Conservation (phyloP, 1,140 invertebrate genomes). For the Augochlora pura region DNA sequence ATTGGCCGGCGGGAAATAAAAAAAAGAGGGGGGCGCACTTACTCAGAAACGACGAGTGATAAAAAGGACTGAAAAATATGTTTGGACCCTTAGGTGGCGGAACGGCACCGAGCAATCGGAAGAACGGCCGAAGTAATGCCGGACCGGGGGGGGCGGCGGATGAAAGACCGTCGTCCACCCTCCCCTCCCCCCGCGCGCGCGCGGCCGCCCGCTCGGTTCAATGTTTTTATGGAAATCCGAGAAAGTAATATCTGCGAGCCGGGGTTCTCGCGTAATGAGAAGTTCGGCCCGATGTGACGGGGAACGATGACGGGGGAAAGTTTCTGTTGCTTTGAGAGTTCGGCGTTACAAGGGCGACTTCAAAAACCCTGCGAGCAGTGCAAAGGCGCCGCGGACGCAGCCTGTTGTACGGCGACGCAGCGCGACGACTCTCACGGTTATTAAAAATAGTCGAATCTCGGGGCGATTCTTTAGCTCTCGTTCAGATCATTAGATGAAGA, state of each 20-base stretch:
- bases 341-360: neutral
- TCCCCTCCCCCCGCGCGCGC: too few species aligned
- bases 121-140: neutral
- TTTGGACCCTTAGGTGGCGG: slow-evolving; percentile 52
- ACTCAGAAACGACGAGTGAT: slow-evolving; percentile 66
- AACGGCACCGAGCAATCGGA: neutral
- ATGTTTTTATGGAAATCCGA: slow-evolving; percentile 75
- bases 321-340: slow-evolving; percentile 47
- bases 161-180: slow-evolving; percentile 32
- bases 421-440: too few species aligned
- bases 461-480: too few species aligned
- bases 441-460: too few species aligned
- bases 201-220: slow-evolving; percentile 41
- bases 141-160: neutral
- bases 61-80: slow-evolving; percentile 71
- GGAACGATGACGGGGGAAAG: slow-evolving; percentile 64
- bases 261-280: slow-evolving; percentile 66
- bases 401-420: too few species aligned
- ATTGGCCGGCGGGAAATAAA: slow-evolving; percentile 56
- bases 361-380: too few species aligned
- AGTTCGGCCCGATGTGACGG: slow-evolving; percentile 49
- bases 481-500: too few species aligned
- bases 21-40: slow-evolving; percentile 59
- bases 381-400: too few species aligned
- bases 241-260: slow-evolving; percentile 70